These are phyloP conservation scores for Caenorhabditis sp. DNA, from an alignment of 2,888 invertebrate species.

Conservation along the genomic window DNA sequence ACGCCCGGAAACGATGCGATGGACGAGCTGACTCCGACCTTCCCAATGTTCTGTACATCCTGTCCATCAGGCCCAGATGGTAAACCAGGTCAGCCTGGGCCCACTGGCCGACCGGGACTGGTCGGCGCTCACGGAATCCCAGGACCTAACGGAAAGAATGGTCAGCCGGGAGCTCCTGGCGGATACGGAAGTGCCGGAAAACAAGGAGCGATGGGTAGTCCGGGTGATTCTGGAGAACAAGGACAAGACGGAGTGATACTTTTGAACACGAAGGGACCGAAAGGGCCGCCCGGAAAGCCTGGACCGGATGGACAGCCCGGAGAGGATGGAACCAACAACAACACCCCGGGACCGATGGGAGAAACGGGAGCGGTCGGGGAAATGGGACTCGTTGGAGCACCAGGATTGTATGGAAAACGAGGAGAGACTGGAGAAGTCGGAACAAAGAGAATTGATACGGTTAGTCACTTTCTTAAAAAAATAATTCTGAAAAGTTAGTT, in stretches of 20 bases:
- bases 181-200: slow-evolving; percentile 48
- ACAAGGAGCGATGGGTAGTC: slow-evolving; percentile 43
- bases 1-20: slow-evolving; percentile 35
- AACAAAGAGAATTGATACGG: slow-evolving; percentile 10
- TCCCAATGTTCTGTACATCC: slow-evolving; percentile 31
- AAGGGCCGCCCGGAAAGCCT: slow-evolving; percentile 47
- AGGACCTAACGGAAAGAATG: slow-evolving; percentile 51
- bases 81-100: slow-evolving; percentile 36
- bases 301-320: slow-evolving; percentile 47
- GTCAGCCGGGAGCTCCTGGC: slow-evolving; percentile 48
- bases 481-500: no score
- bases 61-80: slow-evolving; percentile 56
- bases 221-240: slow-evolving; percentile 22
- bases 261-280: slow-evolving; percentile 33
- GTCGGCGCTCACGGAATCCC: slow-evolving; percentile 43
- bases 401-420: slow-evolving; percentile 23
- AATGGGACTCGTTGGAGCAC: slow-evolving; percentile 12
- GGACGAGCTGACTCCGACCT: slow-evolving; percentile 42
- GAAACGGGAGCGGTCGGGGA: slow-evolving; percentile 23
- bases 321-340: slow-evolving; percentile 52
- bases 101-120: slow-evolving; percentile 34
- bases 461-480: no score
- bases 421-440: slow-evolving; percentile 44
- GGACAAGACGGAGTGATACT: slow-evolving; percentile 50
- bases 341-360: slow-evolving; percentile 37